A percentile compares a stretch with the other conserved stretches of the same genome.
Evolutionary conservation across 1,140 invertebrate species (phyloP).

Genomic region (Papilio machaon): DNA sequence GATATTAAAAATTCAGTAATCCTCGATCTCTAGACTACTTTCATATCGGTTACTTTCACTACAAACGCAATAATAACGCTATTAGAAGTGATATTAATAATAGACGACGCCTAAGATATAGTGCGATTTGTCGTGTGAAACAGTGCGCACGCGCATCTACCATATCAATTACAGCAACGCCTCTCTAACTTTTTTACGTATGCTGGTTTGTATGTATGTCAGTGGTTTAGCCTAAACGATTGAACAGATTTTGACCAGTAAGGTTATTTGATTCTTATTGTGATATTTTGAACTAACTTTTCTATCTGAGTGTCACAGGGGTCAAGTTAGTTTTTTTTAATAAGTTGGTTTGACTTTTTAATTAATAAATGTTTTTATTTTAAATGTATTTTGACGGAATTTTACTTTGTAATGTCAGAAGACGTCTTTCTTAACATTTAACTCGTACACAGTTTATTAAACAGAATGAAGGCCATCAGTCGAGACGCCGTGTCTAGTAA

Average conservation of each 20-base stretch:
- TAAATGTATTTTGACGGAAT: no score
- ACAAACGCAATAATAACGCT: conserved; percentile 2
- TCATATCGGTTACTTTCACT: conserved; percentile 29
- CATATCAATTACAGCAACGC: neutral
- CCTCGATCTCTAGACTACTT: conserved; percentile 12
- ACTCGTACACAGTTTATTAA: conserved; percentile 30
- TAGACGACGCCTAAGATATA: neutral
- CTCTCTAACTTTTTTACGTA: neutral
- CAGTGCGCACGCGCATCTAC: neutral
- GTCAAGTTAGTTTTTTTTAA: neutral
- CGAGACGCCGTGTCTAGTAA: conserved; percentile 36
- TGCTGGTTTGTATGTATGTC: neutral
- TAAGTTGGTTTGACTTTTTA: no score
- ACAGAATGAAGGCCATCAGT: conserved; percentile 29
- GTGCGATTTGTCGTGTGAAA: conserved; percentile 4
- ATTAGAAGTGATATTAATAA: conserved; percentile 29
- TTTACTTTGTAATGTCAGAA: neutral
- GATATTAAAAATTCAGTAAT: conserved; percentile 3
- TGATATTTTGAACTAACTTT: no score
- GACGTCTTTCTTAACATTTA: neutral
- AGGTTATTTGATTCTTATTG: neutral
- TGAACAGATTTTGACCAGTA: neutral
- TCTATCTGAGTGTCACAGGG: neutral
- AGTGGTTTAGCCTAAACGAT: neutral
- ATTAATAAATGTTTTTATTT: no score